Evolutionary conservation across 2,797 vertebrate genomes (phyloP).

Genomic region (Babyrousa celebensis): DNA sequence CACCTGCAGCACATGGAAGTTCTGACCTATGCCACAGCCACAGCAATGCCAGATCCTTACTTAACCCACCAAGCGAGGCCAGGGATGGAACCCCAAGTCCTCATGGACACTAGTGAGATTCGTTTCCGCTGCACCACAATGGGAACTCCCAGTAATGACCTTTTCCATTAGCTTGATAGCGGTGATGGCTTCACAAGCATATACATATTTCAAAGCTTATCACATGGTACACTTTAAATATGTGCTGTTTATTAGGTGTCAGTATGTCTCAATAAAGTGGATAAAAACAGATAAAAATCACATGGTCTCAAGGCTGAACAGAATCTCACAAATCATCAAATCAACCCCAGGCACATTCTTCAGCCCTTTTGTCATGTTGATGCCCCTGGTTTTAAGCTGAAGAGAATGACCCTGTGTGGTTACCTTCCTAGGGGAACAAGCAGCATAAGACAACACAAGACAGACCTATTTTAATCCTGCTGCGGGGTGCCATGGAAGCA

Average conservation of each 20-base stretch:
- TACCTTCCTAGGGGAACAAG: conserved; percentile 46
- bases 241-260: conserved; percentile 6
- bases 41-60: no score
- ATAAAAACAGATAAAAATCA: conserved; percentile 67
- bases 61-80: no score
- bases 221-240: conserved; percentile 6
- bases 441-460: not conserved
- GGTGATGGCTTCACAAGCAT: conserved; percentile 11
- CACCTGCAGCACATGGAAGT: no score
- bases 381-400: conserved; percentile 27
- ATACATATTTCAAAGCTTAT: conserved; percentile 2
- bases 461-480: conserved; percentile 38
- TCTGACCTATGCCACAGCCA: no score
- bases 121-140: no score
- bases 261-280: conserved; percentile 61
- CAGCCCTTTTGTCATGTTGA: not conserved
- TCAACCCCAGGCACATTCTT: not conserved
- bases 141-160: no score
- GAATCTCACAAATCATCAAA: conserved; percentile 62
- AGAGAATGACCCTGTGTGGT: not conserved
- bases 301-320: conserved; percentile 35
- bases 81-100: no score
- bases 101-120: no score
- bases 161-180: conserved; percentile 31
- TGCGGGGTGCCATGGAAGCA: not conserved